Evolutionary conservation across 2,113 vertebrate genomes (phyloP), one percentile per base, ranked within the genome.

Genomic region (Falcunculus frontatus): DNA sequence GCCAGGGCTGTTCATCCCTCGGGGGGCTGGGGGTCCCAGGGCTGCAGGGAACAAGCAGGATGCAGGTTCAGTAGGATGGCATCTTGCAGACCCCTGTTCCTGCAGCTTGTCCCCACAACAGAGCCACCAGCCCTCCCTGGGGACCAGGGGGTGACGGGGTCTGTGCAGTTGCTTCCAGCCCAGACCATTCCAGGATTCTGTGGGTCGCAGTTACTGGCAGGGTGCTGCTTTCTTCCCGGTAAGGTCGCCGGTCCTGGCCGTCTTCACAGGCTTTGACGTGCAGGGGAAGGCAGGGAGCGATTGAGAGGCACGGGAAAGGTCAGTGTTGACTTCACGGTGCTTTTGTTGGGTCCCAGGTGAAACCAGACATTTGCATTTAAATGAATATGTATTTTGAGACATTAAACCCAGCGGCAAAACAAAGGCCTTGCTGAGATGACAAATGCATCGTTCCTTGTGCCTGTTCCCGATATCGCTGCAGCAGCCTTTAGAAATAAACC

Each of bases 371-470:
- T 93, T 90, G 60, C 83, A 96, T 96, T 89, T 94, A 23, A 90
- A 87, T 96, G 86, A 96, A 93, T 92, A 95, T 96, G 81, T 90
- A 93, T 96, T 97, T 89, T 91, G 92, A 94, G 95, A 37, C 16
- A 10, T 68, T 59, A 89, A 95, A 21, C 69, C 68, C 84, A 10
- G 39, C 11, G 77, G 95, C 80, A 41, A 25, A 90, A 50, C 15
- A 25, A 65, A 60, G 65, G 83, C 82, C 44, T 82, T 68, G 81
- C 57, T 84, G 95, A 74, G 84, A 63, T 93, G 93, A 84, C 84
- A 89, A 70, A 82, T 3, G 23, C 30, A 3, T 49, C 15, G 2
- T 27, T 91, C 39, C 68, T 16, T 3, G 15, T 37, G 93, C 79
- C 74, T 16, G 44, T 57, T 74, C 49, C 87, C 33, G 19, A 2